Base-by-base conservation (phyloP, 2,888 invertebrate genomes). In the Dioctria linearis region DNA sequence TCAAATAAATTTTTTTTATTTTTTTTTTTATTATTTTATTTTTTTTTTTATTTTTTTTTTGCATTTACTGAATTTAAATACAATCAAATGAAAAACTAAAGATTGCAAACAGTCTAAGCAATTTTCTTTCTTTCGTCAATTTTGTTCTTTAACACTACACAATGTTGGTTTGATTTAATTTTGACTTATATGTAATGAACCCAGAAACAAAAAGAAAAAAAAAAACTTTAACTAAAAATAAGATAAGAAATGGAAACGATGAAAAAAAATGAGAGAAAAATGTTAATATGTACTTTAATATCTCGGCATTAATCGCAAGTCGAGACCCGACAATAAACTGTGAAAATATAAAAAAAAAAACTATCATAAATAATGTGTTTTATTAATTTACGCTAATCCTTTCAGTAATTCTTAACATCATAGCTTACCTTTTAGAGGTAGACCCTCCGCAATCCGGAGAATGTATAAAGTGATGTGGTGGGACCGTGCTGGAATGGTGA, bases 321-420 rank as follows among this genome's bases (percentile, higher is more conserved):
- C 88, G 88, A 88, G 88, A 88, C 88, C 86, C 88, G 88, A 89
- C 88, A 89, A 89, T 89, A 89, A 88, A 89, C 88, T 88, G 88
- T 89, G 88, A 89, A 87, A 87, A 88, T 86, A 84, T 86, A 85
- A 76, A 76, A 61, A 66, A n/a, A 61, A 76, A 76, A 75, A 76
- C 63, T 76, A 76, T 76, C 76, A 76, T 63, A n/a, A 49, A 37
- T 25, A 63, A 37, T 43, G 63, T 76, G 43, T 76, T 63, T 85
- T 85, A 84, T 63, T 66, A 11, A 42, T 65, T 8, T 0, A 5
- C n/a, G 3, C 3, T 6, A 13, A 37, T 5, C 4, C 25, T 25
- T 4, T 5, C 3, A 61, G 6, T 51, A 51, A 25, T 51, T 51
- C 2, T 2, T 51, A 51, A 51, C 1, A 51, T 51, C 11, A 51